A percentile compares a stretch with the other conserved stretches of the same genome.
Evolutionary conservation across 2,113 vertebrate genomes (phyloP).

Genomic region (Vicugna pacos): DNA sequence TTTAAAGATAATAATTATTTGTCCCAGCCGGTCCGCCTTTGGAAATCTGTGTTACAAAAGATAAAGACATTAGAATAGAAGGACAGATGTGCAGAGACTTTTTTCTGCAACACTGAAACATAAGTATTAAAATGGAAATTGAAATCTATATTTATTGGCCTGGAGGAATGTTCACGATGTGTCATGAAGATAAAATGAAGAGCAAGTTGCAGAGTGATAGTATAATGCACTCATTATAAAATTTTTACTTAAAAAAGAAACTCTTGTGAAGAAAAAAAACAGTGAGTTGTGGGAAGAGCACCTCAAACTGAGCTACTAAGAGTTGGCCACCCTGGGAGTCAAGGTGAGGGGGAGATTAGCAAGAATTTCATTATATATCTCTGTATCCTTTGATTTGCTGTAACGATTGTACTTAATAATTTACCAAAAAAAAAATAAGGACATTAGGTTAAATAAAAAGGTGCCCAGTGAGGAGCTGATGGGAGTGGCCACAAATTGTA

Average conservation of each 20-base stretch:
- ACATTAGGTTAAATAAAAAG: not conserved
- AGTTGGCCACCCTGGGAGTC: not conserved
- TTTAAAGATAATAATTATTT: not conserved
- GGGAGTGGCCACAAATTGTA: not conserved
- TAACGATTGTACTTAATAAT: not conserved
- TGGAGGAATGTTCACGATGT: not conserved
- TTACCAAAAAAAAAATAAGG: not conserved
- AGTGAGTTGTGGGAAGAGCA: not conserved
- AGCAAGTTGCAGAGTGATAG: not conserved
- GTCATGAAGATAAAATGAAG: not conserved
- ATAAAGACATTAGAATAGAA: not conserved
- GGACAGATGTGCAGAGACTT: not conserved
- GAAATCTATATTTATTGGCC: not conserved
- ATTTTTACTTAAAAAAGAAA: not conserved
- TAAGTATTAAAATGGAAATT: not conserved
- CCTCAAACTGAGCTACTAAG: not conserved
- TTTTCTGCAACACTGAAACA: not conserved
- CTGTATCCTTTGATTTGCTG: not conserved
- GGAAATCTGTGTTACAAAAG: not conserved
- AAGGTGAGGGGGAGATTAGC: not conserved
- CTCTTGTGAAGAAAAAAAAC: too few species aligned
- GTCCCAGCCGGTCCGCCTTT: not conserved
- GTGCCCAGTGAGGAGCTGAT: not conserved
- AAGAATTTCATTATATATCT: not conserved
- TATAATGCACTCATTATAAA: not conserved